phyloP scores from a whole-genome alignment of 2,888 invertebrate genomes.

The Podabrus alpinus region DNA sequence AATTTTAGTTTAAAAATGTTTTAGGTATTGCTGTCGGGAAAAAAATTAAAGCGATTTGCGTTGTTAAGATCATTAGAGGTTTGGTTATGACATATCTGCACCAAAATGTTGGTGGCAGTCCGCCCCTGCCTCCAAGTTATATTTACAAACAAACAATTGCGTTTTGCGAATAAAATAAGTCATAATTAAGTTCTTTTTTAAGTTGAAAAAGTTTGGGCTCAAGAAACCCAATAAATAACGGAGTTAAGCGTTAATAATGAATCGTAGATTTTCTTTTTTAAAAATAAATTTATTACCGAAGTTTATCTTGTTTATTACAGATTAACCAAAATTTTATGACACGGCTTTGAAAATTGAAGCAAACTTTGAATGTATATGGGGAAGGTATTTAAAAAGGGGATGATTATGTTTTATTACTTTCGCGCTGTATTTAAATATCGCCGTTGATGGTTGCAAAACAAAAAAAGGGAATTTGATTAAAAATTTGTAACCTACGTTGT shows the following conservation, averaged over 20 bases:
- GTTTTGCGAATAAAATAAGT: background rate
- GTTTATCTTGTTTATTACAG: conserved; percentile 2
- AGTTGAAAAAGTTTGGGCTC: background rate
- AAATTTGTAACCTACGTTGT: background rate
- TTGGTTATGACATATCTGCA: too few relatives aligned
- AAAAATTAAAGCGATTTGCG: too few relatives aligned
- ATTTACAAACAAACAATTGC: background rate
- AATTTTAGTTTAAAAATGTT: too few relatives aligned
- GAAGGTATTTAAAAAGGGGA: background rate
- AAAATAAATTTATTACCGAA: background rate
- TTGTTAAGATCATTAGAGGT: too few relatives aligned
- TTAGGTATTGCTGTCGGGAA: too few relatives aligned
- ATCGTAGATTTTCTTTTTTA: background rate
- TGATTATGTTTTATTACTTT: background rate
- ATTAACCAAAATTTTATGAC: background rate
- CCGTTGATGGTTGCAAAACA: background rate
- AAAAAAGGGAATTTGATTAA: background rate
- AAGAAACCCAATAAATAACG: background rate
- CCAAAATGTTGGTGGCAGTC: too few relatives aligned
- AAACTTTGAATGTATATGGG: background rate
- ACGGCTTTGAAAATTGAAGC: background rate
- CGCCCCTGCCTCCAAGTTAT: too few relatives aligned
- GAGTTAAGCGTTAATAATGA: background rate
- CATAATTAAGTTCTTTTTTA: background rate
- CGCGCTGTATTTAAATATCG: background rate